Conservation (phyloP, 2,888 invertebrate genomes). For the Andrena dorsata region DNA sequence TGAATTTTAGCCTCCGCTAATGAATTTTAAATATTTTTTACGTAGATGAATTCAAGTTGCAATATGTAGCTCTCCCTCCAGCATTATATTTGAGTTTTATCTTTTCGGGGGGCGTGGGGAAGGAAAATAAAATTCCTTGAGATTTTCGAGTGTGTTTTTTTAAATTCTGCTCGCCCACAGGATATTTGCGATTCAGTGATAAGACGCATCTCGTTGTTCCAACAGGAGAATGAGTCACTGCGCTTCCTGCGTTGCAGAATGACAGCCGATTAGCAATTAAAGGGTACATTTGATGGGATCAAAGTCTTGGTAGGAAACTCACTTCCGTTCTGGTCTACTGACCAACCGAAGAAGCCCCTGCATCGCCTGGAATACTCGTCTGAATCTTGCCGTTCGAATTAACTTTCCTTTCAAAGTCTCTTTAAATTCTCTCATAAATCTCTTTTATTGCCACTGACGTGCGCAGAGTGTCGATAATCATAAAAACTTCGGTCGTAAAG, state of each 20-base stretch:
- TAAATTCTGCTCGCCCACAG: neutral
- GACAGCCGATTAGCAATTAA: constrained; percentile 11
- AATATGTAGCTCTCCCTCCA: no score
- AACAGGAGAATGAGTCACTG: constrained; percentile 1
- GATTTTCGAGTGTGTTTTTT: no score
- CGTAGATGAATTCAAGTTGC: no score
- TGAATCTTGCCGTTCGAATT: neutral
- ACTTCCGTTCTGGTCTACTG: constrained; percentile 22
- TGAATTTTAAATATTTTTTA: no score
- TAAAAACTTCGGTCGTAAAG: neutral
- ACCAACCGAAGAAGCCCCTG: constrained; percentile 4
- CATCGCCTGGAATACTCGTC: neutral
- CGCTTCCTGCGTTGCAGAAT: neutral
- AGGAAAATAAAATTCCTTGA: no score
- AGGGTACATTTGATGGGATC: constrained; percentile 7
- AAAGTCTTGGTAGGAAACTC: constrained; percentile 18
- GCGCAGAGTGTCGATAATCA: neutral
- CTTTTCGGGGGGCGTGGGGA: no score
- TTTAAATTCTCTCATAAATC: neutral
- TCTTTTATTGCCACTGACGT: neutral
- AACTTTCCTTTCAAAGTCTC: neutral
- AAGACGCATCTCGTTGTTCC: neutral
- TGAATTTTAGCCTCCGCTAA: no score
- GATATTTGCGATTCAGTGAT: neutral
- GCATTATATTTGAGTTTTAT: no score